Evolutionary conservation across 2,888 invertebrate genomes (phyloP).

Genomic region (Cotesia congregata): DNA sequence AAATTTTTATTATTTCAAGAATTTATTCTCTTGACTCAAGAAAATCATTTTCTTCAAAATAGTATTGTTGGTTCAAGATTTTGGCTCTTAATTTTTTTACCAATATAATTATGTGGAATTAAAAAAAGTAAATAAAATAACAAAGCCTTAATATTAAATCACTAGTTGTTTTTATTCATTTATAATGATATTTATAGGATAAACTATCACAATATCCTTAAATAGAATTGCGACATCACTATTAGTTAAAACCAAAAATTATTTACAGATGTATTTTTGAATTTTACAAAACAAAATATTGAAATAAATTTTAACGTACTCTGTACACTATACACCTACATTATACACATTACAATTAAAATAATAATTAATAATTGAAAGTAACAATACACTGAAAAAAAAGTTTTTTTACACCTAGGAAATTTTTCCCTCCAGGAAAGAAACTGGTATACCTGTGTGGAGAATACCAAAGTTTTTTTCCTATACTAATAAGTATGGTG

Average conservation of each 20-base stretch:
- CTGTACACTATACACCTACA: constrained; percentile 28
- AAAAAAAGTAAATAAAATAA: constrained; percentile 32
- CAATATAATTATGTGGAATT: neutral
- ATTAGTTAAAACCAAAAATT: neutral
- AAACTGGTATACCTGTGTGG: no score
- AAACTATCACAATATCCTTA: neutral
- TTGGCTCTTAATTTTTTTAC: no score
- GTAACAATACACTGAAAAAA: no score
- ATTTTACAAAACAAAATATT: neutral
- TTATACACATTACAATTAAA: constrained; percentile 18
- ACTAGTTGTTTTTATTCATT: constrained; percentile 59
- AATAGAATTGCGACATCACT: neutral
- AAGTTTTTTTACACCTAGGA: no score
- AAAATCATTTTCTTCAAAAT: no score
- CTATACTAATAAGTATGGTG: no score
- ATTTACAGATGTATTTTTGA: neutral
- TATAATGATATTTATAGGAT: neutral
- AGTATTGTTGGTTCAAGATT: no score
- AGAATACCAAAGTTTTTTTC: no score
- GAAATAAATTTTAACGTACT: constrained; percentile 6
- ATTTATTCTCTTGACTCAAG: no score
- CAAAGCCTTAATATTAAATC: constrained; percentile 63
- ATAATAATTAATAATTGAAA: neutral
- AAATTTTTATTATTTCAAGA: no score
- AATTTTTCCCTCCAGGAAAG: no score